Evolutionary conservation across 2,888 invertebrate species (phyloP).

Genomic region (Phaedon cochleariae): DNA sequence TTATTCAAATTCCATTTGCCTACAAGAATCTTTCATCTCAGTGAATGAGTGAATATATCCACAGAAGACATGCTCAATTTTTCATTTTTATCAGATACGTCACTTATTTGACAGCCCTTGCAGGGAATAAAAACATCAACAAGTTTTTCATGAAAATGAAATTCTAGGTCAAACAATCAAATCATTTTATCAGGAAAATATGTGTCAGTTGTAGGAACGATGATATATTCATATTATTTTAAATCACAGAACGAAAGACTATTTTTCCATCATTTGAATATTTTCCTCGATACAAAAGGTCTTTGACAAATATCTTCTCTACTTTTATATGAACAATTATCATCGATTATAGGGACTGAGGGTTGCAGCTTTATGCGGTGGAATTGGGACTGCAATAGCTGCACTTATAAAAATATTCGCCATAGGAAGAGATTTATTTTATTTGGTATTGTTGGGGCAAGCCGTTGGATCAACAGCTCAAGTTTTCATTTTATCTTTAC

Average conservation of each 20-base stretch:
- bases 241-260: neutral
- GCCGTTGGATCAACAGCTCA: slow-evolving; percentile 84
- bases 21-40: too few species aligned
- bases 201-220: too few species aligned
- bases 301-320: neutral
- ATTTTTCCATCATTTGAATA: neutral
- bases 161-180: too few species aligned
- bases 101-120: too few species aligned
- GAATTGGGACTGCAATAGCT: slow-evolving; percentile 84
- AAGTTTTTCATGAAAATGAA: too few species aligned
- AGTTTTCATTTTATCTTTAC: slow-evolving; percentile 90
- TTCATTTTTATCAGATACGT: too few species aligned
- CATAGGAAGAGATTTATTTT: slow-evolving; percentile 81
- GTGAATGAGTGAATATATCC: too few species aligned
- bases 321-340: neutral
- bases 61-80: too few species aligned
- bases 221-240: too few species aligned
- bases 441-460: slow-evolving; percentile 88
- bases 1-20: too few species aligned
- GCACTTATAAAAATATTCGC: slow-evolving; percentile 91
- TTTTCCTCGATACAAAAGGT: neutral
- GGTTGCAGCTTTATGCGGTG: slow-evolving; percentile 80
- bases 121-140: too few species aligned
- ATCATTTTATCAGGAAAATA: too few species aligned
- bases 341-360: slow-evolving; percentile 78